These are phyloP conservation scores for Ophonus ardosiacus DNA, from an alignment of 2,888 invertebrate species.

Conservation along the genomic window DNA sequence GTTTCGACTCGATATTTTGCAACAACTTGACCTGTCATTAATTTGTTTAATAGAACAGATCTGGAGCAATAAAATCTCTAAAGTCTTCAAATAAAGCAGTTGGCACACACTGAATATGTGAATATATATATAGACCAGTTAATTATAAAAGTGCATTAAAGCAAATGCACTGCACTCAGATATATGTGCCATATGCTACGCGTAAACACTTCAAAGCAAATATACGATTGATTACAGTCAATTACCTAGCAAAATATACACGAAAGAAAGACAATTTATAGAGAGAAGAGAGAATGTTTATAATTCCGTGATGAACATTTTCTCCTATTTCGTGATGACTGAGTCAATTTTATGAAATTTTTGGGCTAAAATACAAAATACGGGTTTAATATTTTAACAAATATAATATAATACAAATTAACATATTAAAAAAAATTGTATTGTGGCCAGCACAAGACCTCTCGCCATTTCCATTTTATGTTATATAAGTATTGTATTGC, in stretches of 20 bases:
- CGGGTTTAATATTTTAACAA: too few species aligned
- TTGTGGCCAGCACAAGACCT: too few species aligned
- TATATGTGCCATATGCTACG: not conserved
- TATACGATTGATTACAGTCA: not conserved
- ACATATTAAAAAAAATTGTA: too few species aligned
- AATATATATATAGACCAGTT: slow-evolving; percentile 20
- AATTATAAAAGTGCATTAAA: slow-evolving; percentile 34
- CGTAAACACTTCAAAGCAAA: not conserved
- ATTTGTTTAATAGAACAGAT: not conserved
- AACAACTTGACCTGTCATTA: not conserved
- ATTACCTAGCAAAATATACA: not conserved
- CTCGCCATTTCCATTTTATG: too few species aligned
- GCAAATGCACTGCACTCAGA: slow-evolving; percentile 32
- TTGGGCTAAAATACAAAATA: too few species aligned
- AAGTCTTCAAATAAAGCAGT: not conserved
- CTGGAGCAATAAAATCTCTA: not conserved
- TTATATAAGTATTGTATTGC: too few species aligned
- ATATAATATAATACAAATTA: too few species aligned
- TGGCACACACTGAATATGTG: not conserved
- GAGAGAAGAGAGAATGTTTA: not conserved
- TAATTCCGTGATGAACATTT: not conserved
- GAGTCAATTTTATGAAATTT: too few species aligned
- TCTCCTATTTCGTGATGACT: too few species aligned
- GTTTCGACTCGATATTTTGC: not conserved
- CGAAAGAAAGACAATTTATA: not conserved